Evolutionary conservation across 2,113 vertebrate species (phyloP).

Genomic region (Cyphomyrus plagiostoma): DNA sequence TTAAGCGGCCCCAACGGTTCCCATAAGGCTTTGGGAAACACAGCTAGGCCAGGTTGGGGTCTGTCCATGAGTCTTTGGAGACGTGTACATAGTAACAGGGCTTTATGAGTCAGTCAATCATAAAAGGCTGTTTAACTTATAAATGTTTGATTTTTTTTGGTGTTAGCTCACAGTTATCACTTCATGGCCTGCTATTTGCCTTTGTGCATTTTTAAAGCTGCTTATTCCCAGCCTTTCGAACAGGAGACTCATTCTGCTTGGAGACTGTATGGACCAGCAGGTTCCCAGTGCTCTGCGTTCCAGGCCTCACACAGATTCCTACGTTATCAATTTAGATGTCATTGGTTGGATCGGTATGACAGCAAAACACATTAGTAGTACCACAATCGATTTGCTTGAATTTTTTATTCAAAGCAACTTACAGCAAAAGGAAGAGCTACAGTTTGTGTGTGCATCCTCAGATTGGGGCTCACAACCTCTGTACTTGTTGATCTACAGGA

Average conservation of each 20-base stretch:
- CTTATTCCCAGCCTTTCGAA: neutral
- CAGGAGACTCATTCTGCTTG: neutral
- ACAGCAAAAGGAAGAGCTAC: neutral
- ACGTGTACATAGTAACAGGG: neutral
- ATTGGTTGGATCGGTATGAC: neutral
- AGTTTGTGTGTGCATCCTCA: neutral
- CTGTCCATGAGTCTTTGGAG: neutral
- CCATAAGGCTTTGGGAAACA: neutral
- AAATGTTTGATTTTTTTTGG: conserved; percentile 9
- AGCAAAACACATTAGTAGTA: neutral
- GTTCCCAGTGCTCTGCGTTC: neutral
- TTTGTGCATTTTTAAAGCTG: conserved; percentile 15
- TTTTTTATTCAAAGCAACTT: neutral
- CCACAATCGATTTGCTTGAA: neutral
- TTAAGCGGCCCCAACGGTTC: neutral
- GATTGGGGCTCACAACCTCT: neutral
- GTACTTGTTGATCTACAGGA: neutral
- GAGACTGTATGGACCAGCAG: neutral
- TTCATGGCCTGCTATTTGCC: neutral
- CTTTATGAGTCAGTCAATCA: neutral
- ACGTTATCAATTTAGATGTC: neutral
- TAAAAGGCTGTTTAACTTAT: conserved; percentile 6
- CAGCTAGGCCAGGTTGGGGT: neutral
- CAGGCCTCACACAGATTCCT: neutral
- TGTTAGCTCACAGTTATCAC: conserved; percentile 11